These are phyloP conservation scores for Biston betularia DNA, from an alignment of 2,888 invertebrate species.

Conservation along the genomic window DNA sequence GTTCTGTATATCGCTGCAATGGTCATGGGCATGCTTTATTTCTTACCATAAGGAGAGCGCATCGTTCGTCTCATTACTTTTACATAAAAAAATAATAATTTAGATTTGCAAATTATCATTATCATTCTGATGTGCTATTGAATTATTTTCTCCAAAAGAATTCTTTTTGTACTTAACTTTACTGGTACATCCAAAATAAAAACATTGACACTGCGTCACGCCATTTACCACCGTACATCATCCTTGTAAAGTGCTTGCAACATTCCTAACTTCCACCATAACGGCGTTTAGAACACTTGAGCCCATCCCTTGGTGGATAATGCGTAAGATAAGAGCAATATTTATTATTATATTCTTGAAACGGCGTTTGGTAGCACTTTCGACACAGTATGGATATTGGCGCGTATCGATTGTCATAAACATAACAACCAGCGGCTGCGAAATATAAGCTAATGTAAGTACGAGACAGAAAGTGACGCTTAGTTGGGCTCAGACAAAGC, in stretches of 20 bases:
- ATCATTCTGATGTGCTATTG: background rate
- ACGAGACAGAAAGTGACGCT: background rate
- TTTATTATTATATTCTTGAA: conserved; percentile 40
- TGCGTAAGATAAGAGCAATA: conserved; percentile 44
- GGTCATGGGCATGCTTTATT: too few relatives aligned
- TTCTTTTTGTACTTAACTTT: too few relatives aligned
- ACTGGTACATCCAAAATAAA: conserved; percentile 21
- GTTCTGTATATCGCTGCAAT: too few relatives aligned
- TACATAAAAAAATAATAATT: too few relatives aligned
- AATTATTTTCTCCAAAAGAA: background rate
- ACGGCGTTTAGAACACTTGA: conserved; percentile 41
- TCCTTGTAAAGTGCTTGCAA: conserved; percentile 30
- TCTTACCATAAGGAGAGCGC: too few relatives aligned
- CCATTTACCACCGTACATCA: conserved; percentile 37
- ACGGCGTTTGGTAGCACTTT: conserved; percentile 32
- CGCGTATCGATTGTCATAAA: conserved; percentile 19
- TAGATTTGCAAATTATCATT: too few relatives aligned
- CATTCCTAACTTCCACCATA: conserved; percentile 38
- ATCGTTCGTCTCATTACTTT: too few relatives aligned
- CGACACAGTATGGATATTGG: conserved; percentile 32
- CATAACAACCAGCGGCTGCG: background rate
- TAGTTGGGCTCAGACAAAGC: background rate
- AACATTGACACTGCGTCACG: conserved; percentile 32
- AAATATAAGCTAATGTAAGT: background rate
- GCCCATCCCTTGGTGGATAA: conserved; percentile 38